Evolutionary conservation across 2,113 vertebrate genomes (phyloP), one percentile per base, ranked within the genome.

Genomic region (Jacana jacana): DNA sequence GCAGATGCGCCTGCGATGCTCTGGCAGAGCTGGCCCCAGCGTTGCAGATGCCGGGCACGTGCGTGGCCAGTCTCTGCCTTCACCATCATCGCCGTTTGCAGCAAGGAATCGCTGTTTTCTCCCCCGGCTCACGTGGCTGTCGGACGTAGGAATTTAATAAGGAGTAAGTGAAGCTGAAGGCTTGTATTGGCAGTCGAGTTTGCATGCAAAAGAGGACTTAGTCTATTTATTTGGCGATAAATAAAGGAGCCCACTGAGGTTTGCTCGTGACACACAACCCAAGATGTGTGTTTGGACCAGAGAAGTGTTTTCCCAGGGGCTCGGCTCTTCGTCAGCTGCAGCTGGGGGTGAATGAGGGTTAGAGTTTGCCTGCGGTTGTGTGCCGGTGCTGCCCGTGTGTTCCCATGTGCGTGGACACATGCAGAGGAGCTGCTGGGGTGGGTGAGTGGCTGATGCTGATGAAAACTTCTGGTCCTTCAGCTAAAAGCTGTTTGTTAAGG

Each of bases 401-500:
- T 58, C 42, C 1, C 4, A 2, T 39, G 23, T 35, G n/a, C 1
- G 2, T 8, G n/a, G 14, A 8, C 13, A 0, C 1, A n/a, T 4
- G 17, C 28, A 2, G 52, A 52, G 27, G 39, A 35, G 69, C 57
- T 44, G 49, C n/a, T 35, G 55, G 4, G 19, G 46, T 6, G 5
- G 35, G 4, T 4, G 48, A 27, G 48, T 1, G 30, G 58, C 71
- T 80, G 79, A 27, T 11, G 31, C n/a, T 39, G 35, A 3, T 15
- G 63, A 9, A 17, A 16, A 40, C n/a, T 60, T 14, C 1, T 4
- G 61, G 22, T n/a, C 44, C 64, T 70, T 24, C 17, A 20, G 48
- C 28, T 30, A 10, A 49, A 51, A n/a, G 11, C 30, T 18, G 35
- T 14, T 66, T 39, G 40, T 46, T 23, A 35, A 79, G 54, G 48